Evolutionary conservation across 2,797 vertebrate genomes (phyloP).

Genomic region (Myotis findleyi): DNA sequence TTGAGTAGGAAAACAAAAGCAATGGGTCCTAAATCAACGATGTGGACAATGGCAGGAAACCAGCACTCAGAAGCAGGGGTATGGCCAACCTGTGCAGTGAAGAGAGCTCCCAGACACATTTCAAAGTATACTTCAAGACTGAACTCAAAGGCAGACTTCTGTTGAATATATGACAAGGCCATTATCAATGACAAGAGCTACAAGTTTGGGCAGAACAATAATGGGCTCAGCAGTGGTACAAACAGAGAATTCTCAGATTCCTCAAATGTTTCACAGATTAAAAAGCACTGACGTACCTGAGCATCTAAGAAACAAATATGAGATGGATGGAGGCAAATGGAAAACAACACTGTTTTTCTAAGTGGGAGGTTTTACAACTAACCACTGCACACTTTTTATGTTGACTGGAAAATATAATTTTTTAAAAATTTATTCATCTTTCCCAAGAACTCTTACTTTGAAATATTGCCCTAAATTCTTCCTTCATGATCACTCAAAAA

Average conservation of each 20-base stretch:
- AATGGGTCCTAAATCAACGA: background rate
- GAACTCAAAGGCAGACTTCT: conserved; percentile 43
- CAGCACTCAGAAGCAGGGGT: background rate
- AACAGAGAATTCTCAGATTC: conserved; percentile 14
- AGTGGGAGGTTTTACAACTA: background rate
- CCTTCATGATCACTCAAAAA: background rate
- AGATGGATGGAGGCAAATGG: background rate
- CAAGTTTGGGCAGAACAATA: conserved; percentile 45
- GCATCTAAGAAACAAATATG: conserved; percentile 47
- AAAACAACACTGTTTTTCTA: background rate
- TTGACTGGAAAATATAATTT: background rate
- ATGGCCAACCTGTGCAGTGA: background rate
- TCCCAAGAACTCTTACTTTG: conserved; percentile 39
- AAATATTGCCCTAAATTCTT: background rate
- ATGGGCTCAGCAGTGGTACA: background rate
- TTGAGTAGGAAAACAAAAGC: background rate
- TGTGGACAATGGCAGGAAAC: background rate
- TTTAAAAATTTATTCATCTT: conserved; percentile 37
- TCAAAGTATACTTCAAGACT: background rate
- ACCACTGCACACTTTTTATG: background rate
- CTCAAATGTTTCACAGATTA: background rate
- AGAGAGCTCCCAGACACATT: background rate
- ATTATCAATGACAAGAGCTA: conserved; percentile 36
- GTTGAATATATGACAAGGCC: background rate
- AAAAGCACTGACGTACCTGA: background rate